Evolutionary conservation across 2,113 vertebrate species (phyloP).

Genomic region (Hyaena hyaena): DNA sequence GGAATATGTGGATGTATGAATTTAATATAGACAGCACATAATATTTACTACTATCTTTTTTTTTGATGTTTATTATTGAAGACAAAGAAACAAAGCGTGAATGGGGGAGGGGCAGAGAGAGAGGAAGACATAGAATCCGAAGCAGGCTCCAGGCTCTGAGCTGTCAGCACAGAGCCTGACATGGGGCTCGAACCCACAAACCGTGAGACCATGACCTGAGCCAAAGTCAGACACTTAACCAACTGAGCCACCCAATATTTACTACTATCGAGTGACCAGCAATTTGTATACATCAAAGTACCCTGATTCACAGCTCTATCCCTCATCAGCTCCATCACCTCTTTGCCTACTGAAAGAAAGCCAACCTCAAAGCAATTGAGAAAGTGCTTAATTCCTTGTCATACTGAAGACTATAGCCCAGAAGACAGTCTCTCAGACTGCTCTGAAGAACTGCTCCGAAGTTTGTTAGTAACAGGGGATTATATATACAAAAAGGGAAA

Average conservation of each 20-base stretch:
- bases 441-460: background rate
- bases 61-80: too few relatives aligned
- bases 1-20: background rate
- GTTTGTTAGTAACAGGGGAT: background rate
- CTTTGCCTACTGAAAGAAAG: background rate
- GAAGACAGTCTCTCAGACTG: background rate
- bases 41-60: background rate
- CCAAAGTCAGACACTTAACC: too few relatives aligned
- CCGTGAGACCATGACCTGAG: too few relatives aligned
- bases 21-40: background rate
- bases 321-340: background rate
- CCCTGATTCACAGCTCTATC: background rate
- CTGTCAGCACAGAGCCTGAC: too few relatives aligned
- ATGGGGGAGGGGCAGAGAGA: too few relatives aligned
- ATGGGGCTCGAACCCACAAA: too few relatives aligned
- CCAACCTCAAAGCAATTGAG: background rate
- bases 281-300: background rate
- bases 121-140: too few relatives aligned
- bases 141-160: too few relatives aligned
- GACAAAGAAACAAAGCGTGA: too few relatives aligned
- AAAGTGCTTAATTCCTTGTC: background rate
- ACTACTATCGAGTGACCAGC: background rate
- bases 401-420: background rate
- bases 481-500: background rate
- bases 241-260: background rate